Percentiles rank a stretch among this genome's conserved stretches.
Evolutionary conservation across 2,797 vertebrate species (phyloP).

Genomic region (Sebastolobus alascanus): DNA sequence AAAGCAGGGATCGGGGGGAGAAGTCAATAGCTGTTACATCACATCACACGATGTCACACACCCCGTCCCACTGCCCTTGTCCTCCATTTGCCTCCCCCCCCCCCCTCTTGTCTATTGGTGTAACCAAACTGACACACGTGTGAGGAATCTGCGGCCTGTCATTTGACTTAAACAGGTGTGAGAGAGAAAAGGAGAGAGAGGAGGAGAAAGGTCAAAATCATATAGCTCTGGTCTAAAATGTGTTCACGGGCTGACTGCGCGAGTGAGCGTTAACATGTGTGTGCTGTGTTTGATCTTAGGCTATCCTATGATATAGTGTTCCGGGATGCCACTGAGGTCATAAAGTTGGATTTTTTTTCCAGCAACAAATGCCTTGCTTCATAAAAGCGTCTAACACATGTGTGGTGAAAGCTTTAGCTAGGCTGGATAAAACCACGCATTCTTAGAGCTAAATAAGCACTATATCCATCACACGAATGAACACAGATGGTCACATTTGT

Average conservation of each 20-base stretch:
- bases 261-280: conserved; percentile 34
- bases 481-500: conserved; percentile 1
- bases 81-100: conserved; percentile 30
- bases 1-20: background rate
- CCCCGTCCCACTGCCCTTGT: conserved; percentile 57
- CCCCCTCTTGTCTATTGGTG: background rate
- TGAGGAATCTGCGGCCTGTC: conserved; percentile 37
- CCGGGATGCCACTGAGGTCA: conserved; percentile 7
- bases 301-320: conserved; percentile 38
- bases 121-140: conserved; percentile 63
- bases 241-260: conserved; percentile 11
- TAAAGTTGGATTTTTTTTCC: conserved; percentile 1
- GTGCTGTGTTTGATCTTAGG: conserved; percentile 25
- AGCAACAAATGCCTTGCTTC: background rate
- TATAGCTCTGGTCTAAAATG: background rate
- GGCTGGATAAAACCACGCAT: background rate
- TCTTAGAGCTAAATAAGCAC: background rate
- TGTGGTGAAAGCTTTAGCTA: background rate
- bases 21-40: conserved; percentile 47
- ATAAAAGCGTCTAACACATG: background rate
- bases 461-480: background rate
- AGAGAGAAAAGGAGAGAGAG: conserved; percentile 32
- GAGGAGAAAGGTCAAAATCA: conserved; percentile 67
- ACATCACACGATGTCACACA: conserved; percentile 41
- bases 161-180: conserved; percentile 77